These are phyloP conservation scores for Imbricaverruca yamaguchii DNA, from an alignment of 2,888 invertebrate species.

Conservation along the genomic window DNA sequence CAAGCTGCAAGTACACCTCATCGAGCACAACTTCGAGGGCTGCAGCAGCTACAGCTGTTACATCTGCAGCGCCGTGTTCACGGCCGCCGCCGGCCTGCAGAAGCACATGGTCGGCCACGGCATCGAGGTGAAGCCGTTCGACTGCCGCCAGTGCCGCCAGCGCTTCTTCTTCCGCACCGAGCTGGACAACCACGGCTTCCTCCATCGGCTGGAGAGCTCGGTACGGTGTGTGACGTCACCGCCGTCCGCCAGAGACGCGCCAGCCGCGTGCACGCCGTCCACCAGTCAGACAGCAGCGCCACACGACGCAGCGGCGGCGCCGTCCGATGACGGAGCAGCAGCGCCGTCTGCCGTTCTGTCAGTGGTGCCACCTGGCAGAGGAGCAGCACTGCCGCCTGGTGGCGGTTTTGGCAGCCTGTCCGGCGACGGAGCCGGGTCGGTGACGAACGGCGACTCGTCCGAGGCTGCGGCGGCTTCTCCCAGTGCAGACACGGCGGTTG, in stretches of 20 bases:
- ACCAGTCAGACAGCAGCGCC: neutral
- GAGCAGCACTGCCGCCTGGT: neutral
- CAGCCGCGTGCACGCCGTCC: neutral
- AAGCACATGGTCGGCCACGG: constrained; percentile 78
- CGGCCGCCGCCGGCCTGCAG: constrained; percentile 70
- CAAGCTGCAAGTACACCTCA: constrained; percentile 77
- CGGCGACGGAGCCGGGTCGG: neutral
- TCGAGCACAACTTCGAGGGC: constrained; percentile 86
- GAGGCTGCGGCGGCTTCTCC: neutral
- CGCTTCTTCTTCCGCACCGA: constrained; percentile 88
- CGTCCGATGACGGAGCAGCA: neutral
- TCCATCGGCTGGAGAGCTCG: constrained; percentile 1
- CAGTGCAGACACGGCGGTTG: neutral
- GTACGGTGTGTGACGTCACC: neutral
- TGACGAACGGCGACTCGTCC: neutral
- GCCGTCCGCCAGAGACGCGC: neutral
- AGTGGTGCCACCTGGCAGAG: no score
- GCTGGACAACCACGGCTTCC: constrained; percentile 65
- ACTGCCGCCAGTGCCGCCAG: constrained; percentile 71
- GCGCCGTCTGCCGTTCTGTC: neutral
- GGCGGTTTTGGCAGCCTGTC: neutral
- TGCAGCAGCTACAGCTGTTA: constrained; percentile 76
- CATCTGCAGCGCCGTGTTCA: constrained; percentile 78
- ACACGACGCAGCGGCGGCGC: neutral
- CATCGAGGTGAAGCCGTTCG: constrained; percentile 69